Percentiles rank a stretch among this genome's conserved stretches.
Conservation (phyloP, 1,140 invertebrate species). For the Bacillus rossius region DNA sequence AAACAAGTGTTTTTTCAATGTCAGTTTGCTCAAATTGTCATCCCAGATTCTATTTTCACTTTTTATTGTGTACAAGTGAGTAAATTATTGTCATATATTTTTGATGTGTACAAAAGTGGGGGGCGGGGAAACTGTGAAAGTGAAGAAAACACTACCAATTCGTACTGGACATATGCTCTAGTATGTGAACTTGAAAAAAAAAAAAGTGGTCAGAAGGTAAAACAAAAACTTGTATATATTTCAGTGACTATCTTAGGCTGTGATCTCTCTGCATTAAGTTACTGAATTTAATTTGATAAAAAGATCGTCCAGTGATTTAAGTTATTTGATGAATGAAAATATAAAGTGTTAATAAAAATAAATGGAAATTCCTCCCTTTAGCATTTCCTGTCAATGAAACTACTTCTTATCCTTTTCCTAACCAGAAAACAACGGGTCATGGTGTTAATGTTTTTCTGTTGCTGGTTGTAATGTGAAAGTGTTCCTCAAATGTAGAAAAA, state of each 20-base stretch:
- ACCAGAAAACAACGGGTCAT: too few relatives aligned
- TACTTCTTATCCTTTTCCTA: too few relatives aligned
- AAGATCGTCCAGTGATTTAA: constrained; percentile 34
- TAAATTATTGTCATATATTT: constrained; percentile 30
- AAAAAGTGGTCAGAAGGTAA: neutral
- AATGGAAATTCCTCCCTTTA: constrained; percentile 14
- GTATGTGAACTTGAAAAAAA: too few relatives aligned
- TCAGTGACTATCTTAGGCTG: constrained; percentile 27
- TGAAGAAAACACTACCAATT: neutral
- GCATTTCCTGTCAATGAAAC: constrained; percentile 5
- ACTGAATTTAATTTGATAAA: constrained; percentile 27
- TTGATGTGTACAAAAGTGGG: constrained; percentile 30
- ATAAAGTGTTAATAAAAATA: constrained; percentile 23
- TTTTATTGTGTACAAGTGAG: constrained; percentile 27
- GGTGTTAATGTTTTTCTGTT: too few relatives aligned
- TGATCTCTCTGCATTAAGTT: constrained; percentile 28
- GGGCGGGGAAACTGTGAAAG: neutral
- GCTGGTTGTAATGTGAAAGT: too few relatives aligned
- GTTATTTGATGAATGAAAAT: constrained; percentile 30
- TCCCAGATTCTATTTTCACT: constrained; percentile 34
- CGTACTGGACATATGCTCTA: neutral
- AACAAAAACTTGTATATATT: constrained; percentile 24
- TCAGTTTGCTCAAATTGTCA: constrained; percentile 32
- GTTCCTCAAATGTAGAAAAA: too few relatives aligned
- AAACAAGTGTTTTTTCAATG: constrained; percentile 12